Conservation (phyloP, 2,113 vertebrate species). For the Lepisosteus oculatus region DNA sequence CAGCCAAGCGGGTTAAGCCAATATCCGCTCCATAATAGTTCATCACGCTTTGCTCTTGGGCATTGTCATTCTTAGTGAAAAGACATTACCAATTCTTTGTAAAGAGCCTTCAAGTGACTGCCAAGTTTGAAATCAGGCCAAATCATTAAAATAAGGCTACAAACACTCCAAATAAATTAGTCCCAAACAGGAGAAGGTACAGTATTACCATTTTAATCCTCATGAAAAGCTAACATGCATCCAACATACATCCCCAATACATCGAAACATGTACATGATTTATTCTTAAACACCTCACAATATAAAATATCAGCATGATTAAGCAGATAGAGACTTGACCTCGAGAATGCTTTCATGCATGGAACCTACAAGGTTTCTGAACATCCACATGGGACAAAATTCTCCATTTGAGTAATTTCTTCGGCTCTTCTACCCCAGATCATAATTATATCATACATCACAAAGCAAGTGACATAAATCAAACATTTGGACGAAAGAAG, state of each 20-base stretch:
- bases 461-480: constrained; percentile 1
- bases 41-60: too few relatives aligned
- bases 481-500: background rate
- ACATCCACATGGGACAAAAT: background rate
- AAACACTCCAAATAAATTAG: too few relatives aligned
- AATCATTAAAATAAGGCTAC: too few relatives aligned
- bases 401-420: background rate
- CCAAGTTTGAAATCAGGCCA: too few relatives aligned
- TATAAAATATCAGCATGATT: background rate
- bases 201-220: too few relatives aligned
- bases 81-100: too few relatives aligned
- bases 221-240: too few relatives aligned
- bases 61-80: too few relatives aligned
- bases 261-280: background rate
- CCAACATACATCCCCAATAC: background rate
- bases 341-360: background rate
- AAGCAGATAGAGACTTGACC: background rate
- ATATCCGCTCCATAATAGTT: too few relatives aligned
- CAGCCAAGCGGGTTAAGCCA: too few relatives aligned
- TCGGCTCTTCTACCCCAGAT: background rate
- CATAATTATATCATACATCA: constrained; percentile 5
- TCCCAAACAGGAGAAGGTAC: too few relatives aligned
- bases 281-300: background rate
- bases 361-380: background rate
- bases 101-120: too few relatives aligned